phyloP scores from a whole-genome alignment of 2,888 invertebrate species.

The Polymixis lichenea region DNA sequence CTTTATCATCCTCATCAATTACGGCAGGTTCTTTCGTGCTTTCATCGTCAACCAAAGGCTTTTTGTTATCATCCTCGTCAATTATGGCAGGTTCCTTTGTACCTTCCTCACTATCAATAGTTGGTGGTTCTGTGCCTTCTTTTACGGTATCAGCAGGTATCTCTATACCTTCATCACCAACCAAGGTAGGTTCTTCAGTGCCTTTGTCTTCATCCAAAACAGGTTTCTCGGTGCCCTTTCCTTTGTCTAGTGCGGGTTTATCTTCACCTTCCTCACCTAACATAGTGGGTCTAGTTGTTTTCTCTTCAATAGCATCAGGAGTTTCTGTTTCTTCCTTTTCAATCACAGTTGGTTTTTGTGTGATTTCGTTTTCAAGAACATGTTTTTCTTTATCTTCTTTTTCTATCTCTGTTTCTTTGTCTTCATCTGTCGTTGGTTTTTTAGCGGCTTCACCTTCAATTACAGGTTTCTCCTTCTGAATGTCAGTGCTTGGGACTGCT shows the following conservation, averaged over 20 bases:
- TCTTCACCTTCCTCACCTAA: conserved; percentile 7
- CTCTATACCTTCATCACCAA: conserved; percentile 33
- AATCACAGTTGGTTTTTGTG: conserved; percentile 32
- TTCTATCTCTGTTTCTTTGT: conserved; percentile 19
- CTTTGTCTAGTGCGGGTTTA: conserved; percentile 9
- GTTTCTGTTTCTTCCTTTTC: conserved; percentile 44
- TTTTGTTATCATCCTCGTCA: conserved; percentile 8
- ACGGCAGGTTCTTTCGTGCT: neutral
- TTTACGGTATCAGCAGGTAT: conserved; percentile 23
- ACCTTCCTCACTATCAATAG: neutral
- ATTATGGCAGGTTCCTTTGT: neutral
- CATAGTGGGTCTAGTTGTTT: conserved; percentile 6
- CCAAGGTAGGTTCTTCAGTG: conserved; percentile 17
- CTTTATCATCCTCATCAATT: neutral
- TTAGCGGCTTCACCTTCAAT: conserved; percentile 18
- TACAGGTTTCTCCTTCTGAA: conserved; percentile 27
- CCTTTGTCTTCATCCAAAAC: neutral
- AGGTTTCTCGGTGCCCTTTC: conserved; percentile 4
- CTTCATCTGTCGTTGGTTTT: conserved; percentile 3
- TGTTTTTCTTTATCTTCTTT: conserved; percentile 18
- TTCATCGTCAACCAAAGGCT: neutral
- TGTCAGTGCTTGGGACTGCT: conserved; percentile 21
- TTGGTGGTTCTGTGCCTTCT: conserved; percentile 19
- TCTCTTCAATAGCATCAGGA: conserved; percentile 6
- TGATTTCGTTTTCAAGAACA: conserved; percentile 28